A percentile compares a stretch with the other conserved stretches of the same genome.
phyloP scores from a whole-genome alignment of 1,140 invertebrate species.

The Cyclina sinensis region DNA sequence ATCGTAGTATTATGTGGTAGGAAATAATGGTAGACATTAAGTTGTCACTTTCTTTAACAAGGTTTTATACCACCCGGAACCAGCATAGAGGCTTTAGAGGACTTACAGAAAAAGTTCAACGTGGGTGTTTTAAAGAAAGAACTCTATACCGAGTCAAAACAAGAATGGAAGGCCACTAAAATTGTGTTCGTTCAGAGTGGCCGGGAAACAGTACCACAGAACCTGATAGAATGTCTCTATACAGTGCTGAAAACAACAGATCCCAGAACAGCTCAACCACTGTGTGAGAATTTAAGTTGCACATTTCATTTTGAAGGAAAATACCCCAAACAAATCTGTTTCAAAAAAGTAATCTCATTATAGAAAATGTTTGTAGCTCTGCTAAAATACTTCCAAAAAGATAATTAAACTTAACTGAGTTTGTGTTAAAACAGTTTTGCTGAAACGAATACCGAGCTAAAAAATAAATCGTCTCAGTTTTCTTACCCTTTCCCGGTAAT shows the following conservation, averaged over 20 bases:
- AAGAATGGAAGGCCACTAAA: constrained; percentile 9
- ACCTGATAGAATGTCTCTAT: constrained; percentile 33
- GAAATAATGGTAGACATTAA: no score
- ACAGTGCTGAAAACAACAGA: background rate
- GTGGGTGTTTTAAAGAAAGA: background rate
- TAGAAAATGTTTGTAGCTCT: no score
- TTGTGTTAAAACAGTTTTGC: no score
- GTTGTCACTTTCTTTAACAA: background rate
- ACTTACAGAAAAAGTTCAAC: constrained; percentile 15
- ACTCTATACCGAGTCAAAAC: background rate
- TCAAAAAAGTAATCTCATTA: no score
- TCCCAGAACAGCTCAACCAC: background rate
- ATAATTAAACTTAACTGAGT: no score
- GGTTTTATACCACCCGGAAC: constrained; percentile 30
- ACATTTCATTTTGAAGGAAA: no score
- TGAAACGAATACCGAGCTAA: no score
- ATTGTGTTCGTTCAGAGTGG: constrained; percentile 39
- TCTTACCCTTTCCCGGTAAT: no score
- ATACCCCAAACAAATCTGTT: no score
- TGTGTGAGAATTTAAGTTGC: background rate
- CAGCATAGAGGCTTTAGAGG: constrained; percentile 3
- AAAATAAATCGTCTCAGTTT: no score
- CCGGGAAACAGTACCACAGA: background rate
- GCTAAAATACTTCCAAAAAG: no score
- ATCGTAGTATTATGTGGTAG: no score